Evolutionary conservation across 2,113 vertebrate genomes (phyloP), one percentile per base, ranked within the genome.

Genomic region (Paradisaea rubra): DNA sequence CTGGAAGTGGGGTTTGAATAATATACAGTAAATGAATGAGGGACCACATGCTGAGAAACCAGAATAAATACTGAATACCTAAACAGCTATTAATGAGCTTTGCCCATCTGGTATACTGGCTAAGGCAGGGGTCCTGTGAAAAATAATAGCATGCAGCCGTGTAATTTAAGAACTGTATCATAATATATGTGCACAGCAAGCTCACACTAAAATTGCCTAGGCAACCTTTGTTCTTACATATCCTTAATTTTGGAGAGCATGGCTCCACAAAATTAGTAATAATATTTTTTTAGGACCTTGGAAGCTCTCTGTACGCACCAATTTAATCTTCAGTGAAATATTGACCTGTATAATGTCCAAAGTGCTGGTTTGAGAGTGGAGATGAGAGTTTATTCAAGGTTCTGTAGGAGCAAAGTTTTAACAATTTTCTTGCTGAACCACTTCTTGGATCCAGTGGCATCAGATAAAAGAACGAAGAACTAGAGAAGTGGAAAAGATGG

Each of bases 61-160:
- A 89, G 72, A 88, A 92, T 89, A 96, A 95, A 95, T 95, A 78
- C 77, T 93, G 94, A 92, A 95, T 96, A 93, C 77, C 73, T 86
- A 96, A 94, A 91, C 77, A 95, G 91, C 65, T 79, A 92, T 93
- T 96, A 96, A 96, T 91, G 88, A 96, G 57, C 88, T 23, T 49
- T 91, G 86, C 91, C 96, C 94, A 96, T 96, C 88, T 96, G 95
- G 64, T 87, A 54, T 42, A 56, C 65, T 49, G 65, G 56, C 69
- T 89, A 61, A 96, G 85, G 81, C 71, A 93, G 85, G 71, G 70
- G 81, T 85, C 74, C 74, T 82, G 45, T 86, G 91, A 93, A 92
- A 95, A 95, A 88, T 88, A 95, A 94, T 96, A 92, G 66, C 93
- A 85, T 91, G 84, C 4, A 3, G 74, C 60, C 37, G 0, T 66